Evolutionary conservation across 30 jellyfish, hydroid and myxozoan species (phyloP).

Genomic region (Aurelia coerulea): DNA sequence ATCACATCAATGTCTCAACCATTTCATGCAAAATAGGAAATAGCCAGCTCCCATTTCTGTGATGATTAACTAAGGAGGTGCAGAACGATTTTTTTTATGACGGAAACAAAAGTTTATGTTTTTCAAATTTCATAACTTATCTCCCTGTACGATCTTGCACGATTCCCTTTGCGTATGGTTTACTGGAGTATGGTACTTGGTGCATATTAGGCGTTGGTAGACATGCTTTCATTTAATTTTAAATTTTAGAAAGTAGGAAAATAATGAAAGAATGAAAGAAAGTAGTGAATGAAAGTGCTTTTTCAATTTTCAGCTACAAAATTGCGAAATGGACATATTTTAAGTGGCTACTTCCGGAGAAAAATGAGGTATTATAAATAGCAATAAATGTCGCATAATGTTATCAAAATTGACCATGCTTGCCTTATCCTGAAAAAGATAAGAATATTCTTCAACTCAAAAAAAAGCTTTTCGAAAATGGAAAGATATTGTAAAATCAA

Average conservation of each 20-base stretch:
- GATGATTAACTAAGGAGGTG: background rate
- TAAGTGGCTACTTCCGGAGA: no score
- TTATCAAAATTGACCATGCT: background rate
- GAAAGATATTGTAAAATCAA: background rate
- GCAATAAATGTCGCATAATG: background rate
- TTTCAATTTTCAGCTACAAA: no score
- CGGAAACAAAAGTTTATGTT: background rate
- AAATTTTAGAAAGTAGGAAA: background rate
- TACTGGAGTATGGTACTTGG: background rate
- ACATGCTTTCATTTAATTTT: background rate
- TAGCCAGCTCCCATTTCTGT: background rate
- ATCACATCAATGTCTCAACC: no score
- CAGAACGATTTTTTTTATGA: background rate
- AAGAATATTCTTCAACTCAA: background rate
- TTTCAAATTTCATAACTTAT: background rate
- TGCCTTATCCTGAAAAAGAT: background rate
- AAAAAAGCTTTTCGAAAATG: background rate
- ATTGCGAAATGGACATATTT: no score
- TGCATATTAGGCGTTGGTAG: background rate
- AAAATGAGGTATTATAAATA: no score
- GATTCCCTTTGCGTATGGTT: background rate
- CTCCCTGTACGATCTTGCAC: slow-evolving; percentile 1
- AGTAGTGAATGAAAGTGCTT: no score
- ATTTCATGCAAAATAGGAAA: background rate
- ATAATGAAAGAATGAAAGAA: no score